Conservation (phyloP, 2,888 invertebrate genomes). For the Hartigia nigra region DNA sequence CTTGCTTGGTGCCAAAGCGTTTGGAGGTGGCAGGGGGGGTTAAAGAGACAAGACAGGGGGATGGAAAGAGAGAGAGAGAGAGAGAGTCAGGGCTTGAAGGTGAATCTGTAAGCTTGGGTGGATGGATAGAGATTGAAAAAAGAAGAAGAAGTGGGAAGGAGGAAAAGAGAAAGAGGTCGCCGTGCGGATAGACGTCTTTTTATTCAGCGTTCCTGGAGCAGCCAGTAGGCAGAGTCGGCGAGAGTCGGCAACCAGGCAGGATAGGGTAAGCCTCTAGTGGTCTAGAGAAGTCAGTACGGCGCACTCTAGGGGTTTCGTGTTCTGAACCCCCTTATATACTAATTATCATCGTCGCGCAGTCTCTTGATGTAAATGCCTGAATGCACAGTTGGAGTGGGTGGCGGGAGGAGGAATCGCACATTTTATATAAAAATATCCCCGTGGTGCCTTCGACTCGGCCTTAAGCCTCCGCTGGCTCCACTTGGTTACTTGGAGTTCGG, state of each 20-base stretch:
- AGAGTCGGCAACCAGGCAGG: constrained; percentile 34
- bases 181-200: constrained; percentile 33
- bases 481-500: constrained; percentile 51
- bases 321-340: constrained; percentile 58
- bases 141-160: constrained; percentile 1
- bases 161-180: neutral
- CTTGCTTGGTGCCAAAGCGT: neutral
- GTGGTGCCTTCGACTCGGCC: constrained; percentile 16
- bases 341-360: constrained; percentile 62
- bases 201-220: constrained; percentile 33
- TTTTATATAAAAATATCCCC: constrained; percentile 7
- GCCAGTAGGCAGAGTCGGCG: neutral
- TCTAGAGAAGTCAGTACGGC: constrained; percentile 60
- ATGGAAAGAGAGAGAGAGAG: neutral
- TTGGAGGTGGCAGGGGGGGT: neutral
- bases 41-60: neutral
- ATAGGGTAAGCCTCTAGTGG: constrained; percentile 52
- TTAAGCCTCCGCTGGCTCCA: constrained; percentile 32
- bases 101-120: neutral
- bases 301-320: constrained; percentile 57
- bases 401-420: constrained; percentile 13
- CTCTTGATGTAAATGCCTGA: constrained; percentile 60
- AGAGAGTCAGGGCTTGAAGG: neutral
- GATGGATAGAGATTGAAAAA: constrained; percentile 8
- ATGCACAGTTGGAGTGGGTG: constrained; percentile 46